Base-by-base conservation (phyloP, 2,113 vertebrate species). In the Odocoileus virginianus region DNA sequence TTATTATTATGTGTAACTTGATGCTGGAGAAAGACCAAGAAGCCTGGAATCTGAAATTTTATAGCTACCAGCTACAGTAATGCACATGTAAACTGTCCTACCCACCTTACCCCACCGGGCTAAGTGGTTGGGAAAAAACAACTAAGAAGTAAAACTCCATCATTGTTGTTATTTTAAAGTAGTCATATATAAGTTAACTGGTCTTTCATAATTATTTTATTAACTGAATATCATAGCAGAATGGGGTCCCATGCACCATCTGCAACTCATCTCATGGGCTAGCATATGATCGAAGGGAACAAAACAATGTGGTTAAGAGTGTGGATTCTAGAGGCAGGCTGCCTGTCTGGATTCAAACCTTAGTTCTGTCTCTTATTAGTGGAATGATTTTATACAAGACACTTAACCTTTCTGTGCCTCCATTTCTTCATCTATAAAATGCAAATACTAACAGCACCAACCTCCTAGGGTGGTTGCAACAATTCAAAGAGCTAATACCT, bases 1-100 rank as follows among this genome's bases (percentile, higher is more conserved):
- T 71, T 40, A 67, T 67, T 96, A 96, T 97, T 95, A 95, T 64
- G 43, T 93, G 36, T 89, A 95, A 96, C 50, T 84, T 96, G 61
- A 96, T 54, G 45, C 76, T 96, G 21, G 85, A 96, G 64, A 94
- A 92, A 95, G 76, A 96, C 50, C 91, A 96, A 94, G 55, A 74
- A 23, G 17, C 47, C 16, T 67, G 52, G 60, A 85, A 67, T 78
- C 87, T 78, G 43, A 91, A 92, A 96, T 85, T 94, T 40, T 91
- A 74, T 30, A 96, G 84, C n/a, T 55, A 81, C 43, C 25, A 90
- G 45, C 28, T 90, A 74, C 4, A 82, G 83, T n/a, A 58, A 47
- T 7, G 15, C 13, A 87, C 2, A 40, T n/a, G 23, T 79, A 95
- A 50, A 60, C 19, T 52, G 23, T 36, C 25, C 30, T 14, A 71